Evolutionary conservation across 2,888 invertebrate species (phyloP).

Genomic region (Dicyrtoma fusca): DNA sequence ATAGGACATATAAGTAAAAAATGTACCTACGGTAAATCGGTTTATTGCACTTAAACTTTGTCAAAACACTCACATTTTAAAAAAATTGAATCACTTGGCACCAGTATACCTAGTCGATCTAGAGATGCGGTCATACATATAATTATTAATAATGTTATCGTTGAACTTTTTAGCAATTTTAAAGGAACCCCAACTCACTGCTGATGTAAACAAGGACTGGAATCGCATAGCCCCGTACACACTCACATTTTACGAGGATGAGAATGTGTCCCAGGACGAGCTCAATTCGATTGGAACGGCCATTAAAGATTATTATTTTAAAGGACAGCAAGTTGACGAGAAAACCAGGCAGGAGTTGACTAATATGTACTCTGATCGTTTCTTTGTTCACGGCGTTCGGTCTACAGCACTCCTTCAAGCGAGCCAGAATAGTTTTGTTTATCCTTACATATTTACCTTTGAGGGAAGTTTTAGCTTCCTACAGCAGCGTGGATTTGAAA

Average conservation of each 20-base stretch:
- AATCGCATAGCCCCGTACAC: constrained; percentile 34
- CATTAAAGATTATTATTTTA: constrained; percentile 36
- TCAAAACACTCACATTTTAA: too few relatives aligned
- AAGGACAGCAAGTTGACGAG: constrained; percentile 20
- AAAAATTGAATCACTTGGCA: too few relatives aligned
- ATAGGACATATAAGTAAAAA: too few relatives aligned
- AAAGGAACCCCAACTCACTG: constrained; percentile 7
- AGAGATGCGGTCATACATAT: not conserved
- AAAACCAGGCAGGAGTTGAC: constrained; percentile 32
- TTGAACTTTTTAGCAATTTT: constrained; percentile 28
- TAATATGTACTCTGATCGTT: constrained; percentile 35
- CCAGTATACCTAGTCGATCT: too few relatives aligned
- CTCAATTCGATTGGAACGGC: constrained; percentile 26
- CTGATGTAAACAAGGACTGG: constrained; percentile 37
- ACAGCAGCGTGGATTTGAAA: constrained; percentile 43
- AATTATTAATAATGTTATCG: not conserved
- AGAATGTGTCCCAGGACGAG: not conserved
- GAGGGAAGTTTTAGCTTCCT: constrained; percentile 61
- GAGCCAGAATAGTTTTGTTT: constrained; percentile 13
- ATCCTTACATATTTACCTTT: constrained; percentile 58
- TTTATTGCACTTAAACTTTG: too few relatives aligned
- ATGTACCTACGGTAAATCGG: too few relatives aligned
- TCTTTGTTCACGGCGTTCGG: constrained; percentile 33
- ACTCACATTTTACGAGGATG: constrained; percentile 28
- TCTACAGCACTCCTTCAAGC: constrained; percentile 33